Conservation (phyloP, 1,140 invertebrate species). For the Panagrolaimus sp. region DNA sequence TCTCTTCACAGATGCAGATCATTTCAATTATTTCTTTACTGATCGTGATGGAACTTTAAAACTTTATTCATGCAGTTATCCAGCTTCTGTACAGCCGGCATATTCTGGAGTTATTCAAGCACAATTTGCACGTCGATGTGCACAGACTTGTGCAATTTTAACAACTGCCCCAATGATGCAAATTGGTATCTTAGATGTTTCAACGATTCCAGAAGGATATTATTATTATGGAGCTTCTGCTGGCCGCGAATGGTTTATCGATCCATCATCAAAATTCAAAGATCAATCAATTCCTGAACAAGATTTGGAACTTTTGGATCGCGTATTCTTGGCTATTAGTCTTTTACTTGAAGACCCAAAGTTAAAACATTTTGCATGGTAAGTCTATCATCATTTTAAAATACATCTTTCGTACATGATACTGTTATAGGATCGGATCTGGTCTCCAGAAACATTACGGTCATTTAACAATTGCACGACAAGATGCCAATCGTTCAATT, state of each 20-base stretch:
- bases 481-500: constrained; percentile 50
- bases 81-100: constrained; percentile 52
- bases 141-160: constrained; percentile 57
- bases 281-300: constrained; percentile 53
- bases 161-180: constrained; percentile 57
- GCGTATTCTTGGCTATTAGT: constrained; percentile 45
- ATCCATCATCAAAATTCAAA: constrained; percentile 51
- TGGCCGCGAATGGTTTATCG: constrained; percentile 56
- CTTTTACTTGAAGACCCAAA: constrained; percentile 49
- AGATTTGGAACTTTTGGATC: constrained; percentile 50
- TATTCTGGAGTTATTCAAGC: constrained; percentile 57
- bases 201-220: constrained; percentile 57
- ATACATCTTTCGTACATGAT: too few relatives aligned
- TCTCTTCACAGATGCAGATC: constrained; percentile 51
- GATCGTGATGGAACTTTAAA: constrained; percentile 58
- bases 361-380: constrained; percentile 54
- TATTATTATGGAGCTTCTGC: constrained; percentile 57
- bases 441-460: constrained; percentile 58
- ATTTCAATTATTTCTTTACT: constrained; percentile 57
- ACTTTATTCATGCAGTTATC: constrained; percentile 54
- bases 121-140: constrained; percentile 43
- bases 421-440: constrained; percentile 56
- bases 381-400: too few relatives aligned
- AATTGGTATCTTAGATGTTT: constrained; percentile 51
- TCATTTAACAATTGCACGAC: constrained; percentile 54